Conservation (phyloP, 2,888 invertebrate genomes). For the Bellardia pandia region DNA sequence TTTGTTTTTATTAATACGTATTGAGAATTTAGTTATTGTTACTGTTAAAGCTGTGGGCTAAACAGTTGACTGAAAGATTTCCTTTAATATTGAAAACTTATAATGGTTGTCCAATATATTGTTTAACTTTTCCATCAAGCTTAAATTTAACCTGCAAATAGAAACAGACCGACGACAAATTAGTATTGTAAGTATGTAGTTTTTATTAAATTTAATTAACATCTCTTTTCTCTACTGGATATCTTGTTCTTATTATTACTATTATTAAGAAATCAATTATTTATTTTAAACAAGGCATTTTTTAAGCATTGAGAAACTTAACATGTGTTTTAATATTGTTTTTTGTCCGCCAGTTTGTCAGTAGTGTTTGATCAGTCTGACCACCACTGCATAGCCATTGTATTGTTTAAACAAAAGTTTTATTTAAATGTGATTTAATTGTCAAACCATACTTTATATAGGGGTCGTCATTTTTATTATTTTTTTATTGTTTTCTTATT, state of each 20-base stretch:
- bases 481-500: no score
- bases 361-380: constrained; percentile 5
- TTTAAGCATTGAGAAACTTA: constrained; percentile 61
- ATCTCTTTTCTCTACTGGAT: constrained; percentile 16
- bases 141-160: constrained; percentile 66
- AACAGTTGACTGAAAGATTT: constrained; percentile 38
- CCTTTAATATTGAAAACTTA: constrained; percentile 55
- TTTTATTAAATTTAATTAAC: constrained; percentile 57
- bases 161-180: neutral
- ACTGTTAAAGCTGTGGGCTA: constrained; percentile 27
- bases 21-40: constrained; percentile 15
- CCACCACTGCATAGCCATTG: constrained; percentile 19
- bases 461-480: constrained; percentile 20
- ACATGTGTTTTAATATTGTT: constrained; percentile 55
- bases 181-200: neutral
- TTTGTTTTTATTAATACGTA: neutral
- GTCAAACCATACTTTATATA: constrained; percentile 53
- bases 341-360: constrained; percentile 5
- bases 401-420: constrained; percentile 41
- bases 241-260: constrained; percentile 2
- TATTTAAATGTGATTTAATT: constrained; percentile 54
- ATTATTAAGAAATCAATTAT: constrained; percentile 42
- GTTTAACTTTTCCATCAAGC: constrained; percentile 60
- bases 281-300: constrained; percentile 56
- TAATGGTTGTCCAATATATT: constrained; percentile 50